These are phyloP conservation scores for Cyprinus carpio DNA, from an alignment of 2,113 vertebrate species.

Conservation along the genomic window DNA sequence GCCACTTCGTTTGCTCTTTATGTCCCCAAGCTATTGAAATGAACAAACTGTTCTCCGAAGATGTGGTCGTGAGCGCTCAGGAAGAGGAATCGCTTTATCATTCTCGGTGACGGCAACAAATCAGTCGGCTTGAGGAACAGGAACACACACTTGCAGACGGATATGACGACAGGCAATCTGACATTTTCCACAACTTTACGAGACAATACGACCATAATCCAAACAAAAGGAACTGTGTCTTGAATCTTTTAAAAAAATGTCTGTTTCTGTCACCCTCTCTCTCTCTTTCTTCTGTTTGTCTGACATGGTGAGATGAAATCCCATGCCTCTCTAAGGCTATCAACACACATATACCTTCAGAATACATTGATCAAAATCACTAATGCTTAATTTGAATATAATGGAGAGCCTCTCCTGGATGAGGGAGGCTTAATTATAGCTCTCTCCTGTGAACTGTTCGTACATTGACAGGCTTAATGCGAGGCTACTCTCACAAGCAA, in stretches of 20 bases:
- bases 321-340: conserved; percentile 37
- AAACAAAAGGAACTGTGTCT: not conserved
- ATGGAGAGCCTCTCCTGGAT: conserved; percentile 88
- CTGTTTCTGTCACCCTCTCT: not conserved
- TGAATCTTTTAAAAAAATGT: conserved; percentile 3
- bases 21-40: conserved; percentile 72
- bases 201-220: conserved; percentile 8
- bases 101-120: conserved; percentile 75
- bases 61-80: conserved; percentile 65
- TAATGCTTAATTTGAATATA: conserved; percentile 90
- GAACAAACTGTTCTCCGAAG: conserved; percentile 70
- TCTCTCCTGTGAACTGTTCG: conserved; percentile 81
- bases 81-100: conserved; percentile 76
- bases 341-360: conserved; percentile 80
- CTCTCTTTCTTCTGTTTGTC: conserved; percentile 5
- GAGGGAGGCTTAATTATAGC: conserved; percentile 91
- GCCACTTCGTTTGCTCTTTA: conserved; percentile 61
- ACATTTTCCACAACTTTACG: conserved; percentile 43
- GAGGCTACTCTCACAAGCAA: conserved; percentile 77
- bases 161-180: not conserved
- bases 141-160: conserved; percentile 22
- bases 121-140: conserved; percentile 57
- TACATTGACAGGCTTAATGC: conserved; percentile 86
- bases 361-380: conserved; percentile 69
- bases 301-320: conserved; percentile 34